Evolutionary conservation across 2,888 invertebrate genomes (phyloP), one percentile per base, ranked within the genome.

Genomic region (Neuroscelio doddi): DNA sequence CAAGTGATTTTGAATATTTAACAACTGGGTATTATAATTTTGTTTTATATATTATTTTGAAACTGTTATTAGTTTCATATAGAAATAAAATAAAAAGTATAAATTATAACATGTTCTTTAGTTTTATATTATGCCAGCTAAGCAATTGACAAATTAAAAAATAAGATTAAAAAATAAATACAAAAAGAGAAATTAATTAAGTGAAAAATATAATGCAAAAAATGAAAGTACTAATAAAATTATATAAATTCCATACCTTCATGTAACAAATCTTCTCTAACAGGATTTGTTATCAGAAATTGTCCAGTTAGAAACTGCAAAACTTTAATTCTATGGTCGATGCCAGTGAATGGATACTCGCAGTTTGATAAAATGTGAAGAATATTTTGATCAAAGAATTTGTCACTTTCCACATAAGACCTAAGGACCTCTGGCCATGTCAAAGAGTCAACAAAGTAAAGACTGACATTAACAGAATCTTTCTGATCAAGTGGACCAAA

Each of bases 401-500:
- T 90, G 85, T 96, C 97, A 88, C 96, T 96, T 85, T 97, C 96
- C 16, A 98, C 90, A 86, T 95, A 98, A 44, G 92, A 89, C 69
- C 95, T 88, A 67, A 97, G 86, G 44, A 95, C 91, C 87, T 98
- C 98, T 34, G 97, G 96, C 95, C 98, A 99, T 45, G 98, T 97
- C 87, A 98, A 91, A 51, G 93, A 89, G 87, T 99, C 99, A 77
- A 97, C 90, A 78, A 97, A 90, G 87, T 93, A 97, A 52, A 98
- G 87, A 72, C 94, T 91, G 68, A 98, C 93, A 85, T 98, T 98
- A 17, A 98, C 92, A 84, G 97, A 96, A 86, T 98, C 98, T 87
- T 98, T 98, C 80, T 96, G 94, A 87, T 99, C 99, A 62, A 96
- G 86, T 5, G 98, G 97, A 39, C 97, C 97, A 86, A 97, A 98